These are phyloP conservation scores for Odocoileus virginianus DNA, from an alignment of 2,113 vertebrate species.

Conservation along the genomic window DNA sequence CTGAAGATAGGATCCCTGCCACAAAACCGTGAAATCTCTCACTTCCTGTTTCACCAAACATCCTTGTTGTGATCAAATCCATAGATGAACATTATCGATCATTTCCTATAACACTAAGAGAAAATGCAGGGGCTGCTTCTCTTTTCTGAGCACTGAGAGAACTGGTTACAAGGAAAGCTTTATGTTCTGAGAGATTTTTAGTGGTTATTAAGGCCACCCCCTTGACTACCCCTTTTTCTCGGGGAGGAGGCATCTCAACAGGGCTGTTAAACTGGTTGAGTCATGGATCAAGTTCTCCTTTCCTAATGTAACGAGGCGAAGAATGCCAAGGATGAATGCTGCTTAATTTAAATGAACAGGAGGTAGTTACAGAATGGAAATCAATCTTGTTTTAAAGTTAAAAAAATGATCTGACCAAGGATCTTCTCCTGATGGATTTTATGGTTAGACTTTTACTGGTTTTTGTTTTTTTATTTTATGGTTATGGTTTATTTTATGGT, in stretches of 20 bases:
- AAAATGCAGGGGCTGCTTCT: not conserved
- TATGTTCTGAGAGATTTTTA: slow-evolving; percentile 28
- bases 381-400: slow-evolving; percentile 37
- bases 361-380: slow-evolving; percentile 43
- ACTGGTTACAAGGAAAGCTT: not conserved
- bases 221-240: not conserved
- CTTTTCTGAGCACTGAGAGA: not conserved
- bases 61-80: not conserved
- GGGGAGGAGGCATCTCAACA: not conserved
- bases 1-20: not conserved
- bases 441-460: not conserved
- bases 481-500: not conserved
- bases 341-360: slow-evolving; percentile 48
- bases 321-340: slow-evolving; percentile 24
- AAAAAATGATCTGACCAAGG: not conserved
- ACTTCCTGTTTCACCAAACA: not conserved
- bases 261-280: not conserved
- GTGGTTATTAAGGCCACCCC: not conserved
- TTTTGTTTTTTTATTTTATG: not conserved
- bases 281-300: not conserved
- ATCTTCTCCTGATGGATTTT: not conserved
- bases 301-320: slow-evolving; percentile 38
- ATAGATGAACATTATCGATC: not conserved
- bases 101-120: not conserved
- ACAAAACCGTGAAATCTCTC: not conserved